These are phyloP conservation scores for Mechanitis mazaeus DNA, from an alignment of 2,888 invertebrate species.

Conservation along the genomic window DNA sequence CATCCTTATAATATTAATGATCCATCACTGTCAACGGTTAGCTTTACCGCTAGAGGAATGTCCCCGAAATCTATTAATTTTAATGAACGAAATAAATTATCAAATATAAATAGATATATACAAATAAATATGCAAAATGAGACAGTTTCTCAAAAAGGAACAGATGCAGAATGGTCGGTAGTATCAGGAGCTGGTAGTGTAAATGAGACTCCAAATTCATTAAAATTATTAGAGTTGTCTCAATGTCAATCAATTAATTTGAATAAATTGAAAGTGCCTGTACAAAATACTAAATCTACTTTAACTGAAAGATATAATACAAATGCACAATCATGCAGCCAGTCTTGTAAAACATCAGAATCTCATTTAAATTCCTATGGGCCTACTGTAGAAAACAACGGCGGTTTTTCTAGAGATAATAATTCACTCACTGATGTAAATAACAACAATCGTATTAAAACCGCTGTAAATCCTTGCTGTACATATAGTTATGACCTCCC, in stretches of 20 bases:
- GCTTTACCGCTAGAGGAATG: too few species aligned
- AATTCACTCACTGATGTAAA: not conserved
- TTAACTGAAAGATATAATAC: not conserved
- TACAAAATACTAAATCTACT: not conserved
- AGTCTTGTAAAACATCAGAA: too few species aligned
- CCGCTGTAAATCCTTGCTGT: not conserved
- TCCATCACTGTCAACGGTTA: too few species aligned
- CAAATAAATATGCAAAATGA: not conserved
- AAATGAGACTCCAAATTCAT: not conserved
- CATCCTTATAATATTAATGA: too few species aligned
- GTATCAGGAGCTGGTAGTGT: not conserved
- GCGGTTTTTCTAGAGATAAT: too few species aligned
- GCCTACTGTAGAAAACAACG: too few species aligned
- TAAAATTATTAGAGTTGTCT: not conserved
- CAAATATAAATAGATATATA: not conserved
- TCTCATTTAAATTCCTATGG: too few species aligned
- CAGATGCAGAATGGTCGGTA: constrained; percentile 8
- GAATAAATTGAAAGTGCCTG: not conserved
- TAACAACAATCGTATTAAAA: not conserved
- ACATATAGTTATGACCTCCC: not conserved
- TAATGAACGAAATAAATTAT: not conserved
- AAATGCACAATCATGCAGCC: not conserved
- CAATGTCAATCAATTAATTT: not conserved
- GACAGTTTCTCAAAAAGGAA: not conserved
- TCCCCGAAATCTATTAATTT: not conserved